Percentiles rank a stretch among this genome's conserved stretches.
Conservation (phyloP, 2,888 invertebrate species). For the Hecatera dysodea region DNA sequence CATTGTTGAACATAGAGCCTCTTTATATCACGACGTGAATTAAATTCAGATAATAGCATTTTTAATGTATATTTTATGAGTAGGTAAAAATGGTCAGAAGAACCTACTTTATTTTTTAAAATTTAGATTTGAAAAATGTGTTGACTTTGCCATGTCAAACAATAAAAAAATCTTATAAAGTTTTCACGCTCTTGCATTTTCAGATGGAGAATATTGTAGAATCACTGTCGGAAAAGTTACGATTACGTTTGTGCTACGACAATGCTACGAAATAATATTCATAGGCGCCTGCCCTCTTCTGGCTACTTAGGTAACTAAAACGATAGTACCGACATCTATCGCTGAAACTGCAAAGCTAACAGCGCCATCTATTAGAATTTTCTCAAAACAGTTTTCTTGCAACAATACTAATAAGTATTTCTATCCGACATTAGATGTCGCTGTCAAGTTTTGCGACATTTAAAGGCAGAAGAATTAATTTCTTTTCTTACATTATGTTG, state of each 20-base stretch:
- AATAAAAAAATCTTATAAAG: neutral
- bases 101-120: too few species aligned
- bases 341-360: neutral
- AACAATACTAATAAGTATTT: neutral
- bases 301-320: neutral
- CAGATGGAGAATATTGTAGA: neutral
- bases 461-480: neutral
- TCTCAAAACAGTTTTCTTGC: neutral
- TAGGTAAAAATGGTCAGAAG: too few species aligned
- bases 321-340: slow-evolving; percentile 38
- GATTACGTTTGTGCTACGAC: neutral
- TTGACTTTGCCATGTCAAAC: neutral
- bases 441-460: neutral
- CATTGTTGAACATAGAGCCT: slow-evolving; percentile 14
- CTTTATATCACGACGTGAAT: slow-evolving; percentile 30
- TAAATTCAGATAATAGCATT: too few species aligned
- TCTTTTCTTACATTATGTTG: neutral
- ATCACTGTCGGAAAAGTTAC: neutral
- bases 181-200: neutral
- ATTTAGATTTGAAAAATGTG: too few species aligned
- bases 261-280: slow-evolving; percentile 1
- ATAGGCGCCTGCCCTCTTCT: neutral
- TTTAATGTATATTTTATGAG: too few species aligned
- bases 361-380: slow-evolving; percentile 23
- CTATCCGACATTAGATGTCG: slow-evolving; percentile 48